Conservation (phyloP, 2,888 invertebrate genomes). For the Caenorhabditis sp. region DNA sequence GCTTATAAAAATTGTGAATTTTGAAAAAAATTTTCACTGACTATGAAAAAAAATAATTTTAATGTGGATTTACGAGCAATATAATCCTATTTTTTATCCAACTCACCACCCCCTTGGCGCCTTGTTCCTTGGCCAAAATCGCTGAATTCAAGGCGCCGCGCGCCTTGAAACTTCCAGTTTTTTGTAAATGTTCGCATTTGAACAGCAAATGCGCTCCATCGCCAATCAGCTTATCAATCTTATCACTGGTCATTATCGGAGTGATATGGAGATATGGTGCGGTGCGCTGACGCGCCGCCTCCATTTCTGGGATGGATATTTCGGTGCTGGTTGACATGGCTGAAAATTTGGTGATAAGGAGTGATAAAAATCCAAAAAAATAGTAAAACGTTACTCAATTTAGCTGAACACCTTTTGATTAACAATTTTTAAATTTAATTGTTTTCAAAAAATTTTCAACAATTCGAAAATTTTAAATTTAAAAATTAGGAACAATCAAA, state of each 20-base stretch:
- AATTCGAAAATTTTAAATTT: no score
- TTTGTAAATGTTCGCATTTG: slow-evolving; percentile 83
- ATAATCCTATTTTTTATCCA: neutral
- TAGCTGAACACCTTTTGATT: no score
- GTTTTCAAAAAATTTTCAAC: no score
- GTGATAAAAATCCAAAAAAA: neutral
- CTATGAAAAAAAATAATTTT: neutral
- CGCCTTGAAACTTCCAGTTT: slow-evolving; percentile 83
- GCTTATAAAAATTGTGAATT: no score
- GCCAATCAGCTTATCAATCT: slow-evolving; percentile 62
- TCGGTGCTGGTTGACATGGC: slow-evolving; percentile 19
- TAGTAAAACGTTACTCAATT: neutral
- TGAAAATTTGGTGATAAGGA: neutral
- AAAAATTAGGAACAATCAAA: neutral
- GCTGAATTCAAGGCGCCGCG: slow-evolving; percentile 83
- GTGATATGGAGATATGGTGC: slow-evolving; percentile 59
- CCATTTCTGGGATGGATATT: slow-evolving; percentile 53
- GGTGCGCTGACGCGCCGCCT: slow-evolving; percentile 55
- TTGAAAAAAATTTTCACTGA: no score
- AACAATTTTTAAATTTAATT: no score
- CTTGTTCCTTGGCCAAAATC: slow-evolving; percentile 55
- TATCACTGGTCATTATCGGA: slow-evolving; percentile 61
- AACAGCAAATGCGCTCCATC: slow-evolving; percentile 67
- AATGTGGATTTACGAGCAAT: no score
- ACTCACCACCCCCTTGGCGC: slow-evolving; percentile 68